phyloP scores from a whole-genome alignment of 2,888 invertebrate genomes.

The Eupithecia vulgata region DNA sequence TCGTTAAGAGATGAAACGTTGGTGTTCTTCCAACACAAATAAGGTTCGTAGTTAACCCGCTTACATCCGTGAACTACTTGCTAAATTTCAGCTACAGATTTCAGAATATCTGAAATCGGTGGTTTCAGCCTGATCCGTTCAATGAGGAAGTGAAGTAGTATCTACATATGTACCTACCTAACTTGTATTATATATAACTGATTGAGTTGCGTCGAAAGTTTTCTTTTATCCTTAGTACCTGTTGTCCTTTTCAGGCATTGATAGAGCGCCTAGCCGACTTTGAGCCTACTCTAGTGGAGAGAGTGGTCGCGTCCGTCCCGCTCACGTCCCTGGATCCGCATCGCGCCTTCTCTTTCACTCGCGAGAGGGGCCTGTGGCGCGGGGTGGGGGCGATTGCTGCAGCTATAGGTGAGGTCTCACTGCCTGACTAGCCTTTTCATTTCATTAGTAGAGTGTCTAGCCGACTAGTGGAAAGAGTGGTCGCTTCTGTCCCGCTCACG shows the following conservation, averaged over 20 bases:
- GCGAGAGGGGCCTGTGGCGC: constrained; percentile 70
- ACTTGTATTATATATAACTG: too few species aligned
- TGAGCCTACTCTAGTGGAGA: constrained; percentile 87
- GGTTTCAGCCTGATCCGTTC: too few species aligned
- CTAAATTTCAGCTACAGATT: too few species aligned
- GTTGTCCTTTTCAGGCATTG: constrained; percentile 72
- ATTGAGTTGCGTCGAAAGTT: not conserved
- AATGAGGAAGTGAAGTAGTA: too few species aligned
- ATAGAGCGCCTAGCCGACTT: constrained; percentile 86
- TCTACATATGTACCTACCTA: too few species aligned
- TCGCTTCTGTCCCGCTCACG: constrained; percentile 77
- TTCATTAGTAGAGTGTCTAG: constrained; percentile 61
- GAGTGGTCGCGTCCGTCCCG: constrained; percentile 84
- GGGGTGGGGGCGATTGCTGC: constrained; percentile 76
- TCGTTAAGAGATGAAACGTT: too few species aligned
- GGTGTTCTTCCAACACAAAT: too few species aligned
- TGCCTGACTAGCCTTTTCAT: not conserved
- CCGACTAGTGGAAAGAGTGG: constrained; percentile 88
- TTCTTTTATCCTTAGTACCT: not conserved
- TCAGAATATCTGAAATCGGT: too few species aligned
- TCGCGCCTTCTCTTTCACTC: constrained; percentile 73
- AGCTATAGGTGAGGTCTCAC: constrained; percentile 60
- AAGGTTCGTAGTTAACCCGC: too few species aligned
- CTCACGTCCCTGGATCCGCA: constrained; percentile 75
- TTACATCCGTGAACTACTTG: too few species aligned